Evolutionary conservation across 2,888 invertebrate genomes (phyloP).

Genomic region (Pycnomerus fuliginosus): DNA sequence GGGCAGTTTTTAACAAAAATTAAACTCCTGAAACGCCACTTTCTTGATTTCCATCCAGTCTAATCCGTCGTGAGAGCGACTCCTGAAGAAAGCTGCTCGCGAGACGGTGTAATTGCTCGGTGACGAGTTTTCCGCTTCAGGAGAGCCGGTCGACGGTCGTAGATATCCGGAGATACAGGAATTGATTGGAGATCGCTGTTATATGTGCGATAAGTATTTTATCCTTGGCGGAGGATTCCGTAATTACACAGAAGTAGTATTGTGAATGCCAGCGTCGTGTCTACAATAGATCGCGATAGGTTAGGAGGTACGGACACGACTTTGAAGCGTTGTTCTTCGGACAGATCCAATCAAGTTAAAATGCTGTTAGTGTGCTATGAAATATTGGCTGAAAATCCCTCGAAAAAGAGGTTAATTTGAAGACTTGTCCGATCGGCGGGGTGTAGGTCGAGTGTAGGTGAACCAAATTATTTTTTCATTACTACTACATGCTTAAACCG

Average conservation of each 20-base stretch:
- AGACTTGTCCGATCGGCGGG: neutral
- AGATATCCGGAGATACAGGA: constrained; percentile 11
- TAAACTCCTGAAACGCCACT: too few species aligned
- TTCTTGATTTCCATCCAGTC: too few species aligned
- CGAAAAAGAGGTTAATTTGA: neutral
- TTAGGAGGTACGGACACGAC: constrained; percentile 30
- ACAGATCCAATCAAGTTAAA: constrained; percentile 21
- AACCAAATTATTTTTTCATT: constrained; percentile 46
- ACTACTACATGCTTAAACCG: constrained; percentile 41
- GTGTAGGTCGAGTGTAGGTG: constrained; percentile 14
- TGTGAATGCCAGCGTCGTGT: constrained; percentile 33
- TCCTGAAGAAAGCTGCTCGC: too few species aligned
- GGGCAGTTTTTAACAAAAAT: too few species aligned
- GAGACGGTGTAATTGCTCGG: too few species aligned
- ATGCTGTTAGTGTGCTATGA: neutral
- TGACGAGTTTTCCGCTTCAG: constrained; percentile 19
- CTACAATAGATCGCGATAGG: constrained; percentile 33
- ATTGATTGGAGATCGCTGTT: constrained; percentile 16
- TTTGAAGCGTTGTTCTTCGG: constrained; percentile 24
- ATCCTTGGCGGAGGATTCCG: constrained; percentile 31
- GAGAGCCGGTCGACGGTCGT: constrained; percentile 8
- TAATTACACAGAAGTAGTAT: constrained; percentile 41
- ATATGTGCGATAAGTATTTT: constrained; percentile 18
- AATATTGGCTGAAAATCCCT: neutral
- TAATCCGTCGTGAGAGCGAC: too few species aligned